Percentiles rank a stretch among this genome's conserved stretches.
Evolutionary conservation across 2,797 vertebrate species (phyloP).

Genomic region (Ceryle rudis): DNA sequence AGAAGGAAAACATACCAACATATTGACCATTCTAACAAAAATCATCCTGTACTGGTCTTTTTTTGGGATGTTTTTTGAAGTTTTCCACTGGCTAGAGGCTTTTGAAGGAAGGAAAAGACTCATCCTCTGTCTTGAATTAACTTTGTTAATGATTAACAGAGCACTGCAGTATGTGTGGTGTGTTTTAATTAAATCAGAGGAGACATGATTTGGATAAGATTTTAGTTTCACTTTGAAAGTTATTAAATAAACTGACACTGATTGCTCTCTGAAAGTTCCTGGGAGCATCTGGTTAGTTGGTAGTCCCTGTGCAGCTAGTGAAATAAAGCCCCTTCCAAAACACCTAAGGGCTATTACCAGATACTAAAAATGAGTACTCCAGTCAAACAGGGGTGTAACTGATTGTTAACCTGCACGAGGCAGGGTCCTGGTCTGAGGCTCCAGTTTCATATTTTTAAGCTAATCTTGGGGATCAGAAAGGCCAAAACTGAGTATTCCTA

Average conservation of each 20-base stretch:
- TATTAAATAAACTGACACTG: conserved; percentile 71
- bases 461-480: not conserved
- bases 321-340: conserved; percentile 38
- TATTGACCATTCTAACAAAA: conserved; percentile 50
- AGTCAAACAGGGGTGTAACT: not conserved
- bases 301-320: conserved; percentile 47
- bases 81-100: conserved; percentile 41
- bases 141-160: conserved; percentile 70
- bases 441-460: not conserved
- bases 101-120: conserved; percentile 43
- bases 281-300: conserved; percentile 52
- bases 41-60: conserved; percentile 11
- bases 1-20: not conserved
- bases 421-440: not conserved
- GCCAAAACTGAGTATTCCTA: not conserved
- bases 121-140: conserved; percentile 72
- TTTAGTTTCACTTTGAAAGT: conserved; percentile 76
- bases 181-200: conserved; percentile 70
- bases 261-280: conserved; percentile 60
- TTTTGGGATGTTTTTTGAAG: not conserved
- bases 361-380: not conserved
- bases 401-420: not conserved
- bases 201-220: conserved; percentile 74
- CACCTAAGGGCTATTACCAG: not conserved
- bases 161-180: conserved; percentile 66